A percentile compares a stretch with the other conserved stretches of the same genome.
phyloP scores from a whole-genome alignment of 2,113 vertebrate species.

The Pogona vitticeps region DNA sequence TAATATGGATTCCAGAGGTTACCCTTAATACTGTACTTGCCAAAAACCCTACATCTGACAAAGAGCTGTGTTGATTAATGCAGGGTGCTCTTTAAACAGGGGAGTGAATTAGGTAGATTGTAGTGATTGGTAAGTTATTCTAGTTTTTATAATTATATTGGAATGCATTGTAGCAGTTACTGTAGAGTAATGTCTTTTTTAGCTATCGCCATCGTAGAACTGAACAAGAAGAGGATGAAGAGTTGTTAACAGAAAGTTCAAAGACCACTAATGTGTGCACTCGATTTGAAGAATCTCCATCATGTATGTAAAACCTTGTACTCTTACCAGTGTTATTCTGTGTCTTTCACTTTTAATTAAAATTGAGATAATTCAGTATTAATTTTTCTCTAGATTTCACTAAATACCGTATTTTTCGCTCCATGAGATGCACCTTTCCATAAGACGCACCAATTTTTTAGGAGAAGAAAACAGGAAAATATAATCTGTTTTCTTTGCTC shows the following conservation, averaged over 20 bases:
- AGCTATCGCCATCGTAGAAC: slow-evolving; percentile 96
- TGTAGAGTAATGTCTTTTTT: slow-evolving; percentile 16
- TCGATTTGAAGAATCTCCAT: slow-evolving; percentile 95
- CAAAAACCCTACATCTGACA: not conserved
- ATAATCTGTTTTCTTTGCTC: too few relatives aligned
- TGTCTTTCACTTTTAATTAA: not conserved
- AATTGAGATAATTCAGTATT: slow-evolving; percentile 20
- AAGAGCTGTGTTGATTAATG: not conserved
- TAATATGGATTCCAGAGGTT: too few relatives aligned
- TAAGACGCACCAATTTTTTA: too few relatives aligned
- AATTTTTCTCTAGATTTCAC: not conserved
- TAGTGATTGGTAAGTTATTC: not conserved
- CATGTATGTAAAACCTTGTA: slow-evolving; percentile 81
- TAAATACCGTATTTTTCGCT: too few relatives aligned
- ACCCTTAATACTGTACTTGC: too few relatives aligned
- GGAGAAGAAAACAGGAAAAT: too few relatives aligned
- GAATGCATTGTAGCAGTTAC: accelerated
- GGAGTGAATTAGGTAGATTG: not conserved
- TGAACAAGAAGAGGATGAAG: slow-evolving; percentile 97
- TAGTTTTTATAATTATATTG: not conserved
- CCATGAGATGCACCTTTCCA: too few relatives aligned
- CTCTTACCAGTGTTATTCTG: not conserved
- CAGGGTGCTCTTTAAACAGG: not conserved
- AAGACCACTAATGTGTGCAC: slow-evolving; percentile 96
- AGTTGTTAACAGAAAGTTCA: slow-evolving; percentile 93